These are phyloP conservation scores for Iselma pallidipennis DNA, from an alignment of 2,888 invertebrate species.

Conservation along the genomic window DNA sequence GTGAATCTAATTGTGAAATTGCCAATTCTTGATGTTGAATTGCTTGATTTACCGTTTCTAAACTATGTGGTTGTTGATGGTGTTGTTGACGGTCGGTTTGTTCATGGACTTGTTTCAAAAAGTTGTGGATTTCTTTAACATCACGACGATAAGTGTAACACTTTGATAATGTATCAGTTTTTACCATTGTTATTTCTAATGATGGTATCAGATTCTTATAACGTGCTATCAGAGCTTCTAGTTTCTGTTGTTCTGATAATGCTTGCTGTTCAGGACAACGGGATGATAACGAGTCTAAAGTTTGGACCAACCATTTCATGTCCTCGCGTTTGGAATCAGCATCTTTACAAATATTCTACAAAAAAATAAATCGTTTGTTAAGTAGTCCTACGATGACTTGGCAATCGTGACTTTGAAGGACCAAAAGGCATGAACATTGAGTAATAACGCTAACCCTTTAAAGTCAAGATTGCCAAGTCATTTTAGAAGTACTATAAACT, in stretches of 20 bases:
- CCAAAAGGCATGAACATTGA: conserved; percentile 7
- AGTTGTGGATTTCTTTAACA: conserved; percentile 81
- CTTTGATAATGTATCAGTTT: conserved; percentile 89
- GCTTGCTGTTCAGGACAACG: conserved; percentile 83
- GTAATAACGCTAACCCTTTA: no score
- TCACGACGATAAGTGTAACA: conserved; percentile 91
- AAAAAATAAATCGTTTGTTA: conserved; percentile 14
- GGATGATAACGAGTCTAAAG: conserved; percentile 81
- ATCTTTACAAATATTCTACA: conserved; percentile 85
- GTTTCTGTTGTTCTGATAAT: conserved; percentile 75
- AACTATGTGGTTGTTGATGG: conserved; percentile 61
- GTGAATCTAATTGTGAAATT: conserved; percentile 80
- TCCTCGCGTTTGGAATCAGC: conserved; percentile 89
- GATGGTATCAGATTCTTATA: conserved; percentile 92
- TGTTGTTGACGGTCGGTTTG: conserved; percentile 67
- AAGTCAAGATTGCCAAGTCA: no score
- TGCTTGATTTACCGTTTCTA: conserved; percentile 74
- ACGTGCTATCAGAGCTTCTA: conserved; percentile 81
- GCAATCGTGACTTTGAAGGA: no score
- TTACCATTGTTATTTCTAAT: conserved; percentile 90
- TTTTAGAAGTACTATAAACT: no score
- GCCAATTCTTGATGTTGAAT: conserved; percentile 83
- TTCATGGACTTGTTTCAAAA: conserved; percentile 76
- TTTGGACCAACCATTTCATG: conserved; percentile 94
- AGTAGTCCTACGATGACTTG: background rate